Conservation (phyloP, 2,797 vertebrate species). For the Chloroceryle inda region DNA sequence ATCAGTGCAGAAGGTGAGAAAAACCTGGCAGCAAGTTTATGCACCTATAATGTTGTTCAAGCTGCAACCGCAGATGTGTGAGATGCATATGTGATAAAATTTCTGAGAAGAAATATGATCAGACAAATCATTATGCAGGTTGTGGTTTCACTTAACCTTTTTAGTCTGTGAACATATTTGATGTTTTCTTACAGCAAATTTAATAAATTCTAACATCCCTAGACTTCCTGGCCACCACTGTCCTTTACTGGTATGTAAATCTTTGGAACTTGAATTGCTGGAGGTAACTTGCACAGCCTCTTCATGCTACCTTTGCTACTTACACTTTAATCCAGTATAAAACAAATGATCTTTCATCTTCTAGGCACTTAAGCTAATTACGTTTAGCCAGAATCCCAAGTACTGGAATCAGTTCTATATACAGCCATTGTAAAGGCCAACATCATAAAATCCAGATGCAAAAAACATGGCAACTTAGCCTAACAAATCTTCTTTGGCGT, state of each 20-base stretch:
- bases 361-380: constrained; percentile 77
- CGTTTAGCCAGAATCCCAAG: constrained; percentile 44
- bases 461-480: constrained; percentile 63
- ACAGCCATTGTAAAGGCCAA: constrained; percentile 63
- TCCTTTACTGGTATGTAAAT: not conserved
- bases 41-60: not conserved
- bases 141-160: constrained; percentile 77
- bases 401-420: constrained; percentile 41
- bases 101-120: constrained; percentile 64
- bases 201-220: constrained; percentile 76
- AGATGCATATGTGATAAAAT: constrained; percentile 16
- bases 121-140: constrained; percentile 41
- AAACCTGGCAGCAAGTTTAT: not conserved
- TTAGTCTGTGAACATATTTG: constrained; percentile 7
- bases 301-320: constrained; percentile 63
- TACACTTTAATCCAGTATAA: constrained; percentile 71
- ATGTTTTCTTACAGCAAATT: constrained; percentile 69
- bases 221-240: constrained; percentile 71
- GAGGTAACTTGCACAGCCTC: constrained; percentile 46
- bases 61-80: not conserved
- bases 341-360: constrained; percentile 77
- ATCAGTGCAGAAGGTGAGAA: not conserved
- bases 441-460: constrained; percentile 79
- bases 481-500: constrained; percentile 76
- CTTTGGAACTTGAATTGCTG: constrained; percentile 46